Evolutionary conservation across 2,797 vertebrate genomes (phyloP).

Genomic region (Pyrrhura leucotis): DNA sequence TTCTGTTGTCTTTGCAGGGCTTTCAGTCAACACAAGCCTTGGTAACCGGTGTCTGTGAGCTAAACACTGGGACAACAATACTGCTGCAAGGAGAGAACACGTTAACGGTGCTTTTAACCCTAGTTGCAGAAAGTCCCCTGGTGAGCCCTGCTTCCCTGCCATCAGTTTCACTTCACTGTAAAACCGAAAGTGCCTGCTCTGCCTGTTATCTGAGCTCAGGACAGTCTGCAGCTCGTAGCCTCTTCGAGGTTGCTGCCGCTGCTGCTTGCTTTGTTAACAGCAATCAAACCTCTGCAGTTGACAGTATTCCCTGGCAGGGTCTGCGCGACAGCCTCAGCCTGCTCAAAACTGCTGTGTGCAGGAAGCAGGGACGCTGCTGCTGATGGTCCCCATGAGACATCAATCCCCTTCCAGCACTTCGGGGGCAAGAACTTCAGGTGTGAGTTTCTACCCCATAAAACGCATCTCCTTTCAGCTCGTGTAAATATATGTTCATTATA

Average conservation of each 20-base stretch:
- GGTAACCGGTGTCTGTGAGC: not conserved
- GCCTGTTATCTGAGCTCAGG: not conserved
- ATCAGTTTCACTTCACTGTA: not conserved
- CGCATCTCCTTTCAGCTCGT: not conserved
- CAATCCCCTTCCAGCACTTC: not conserved
- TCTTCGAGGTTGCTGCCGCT: not conserved
- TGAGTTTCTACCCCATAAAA: not conserved
- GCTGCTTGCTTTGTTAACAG: not conserved
- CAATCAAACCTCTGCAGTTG: rapidly evolving
- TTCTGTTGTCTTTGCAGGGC: not conserved
- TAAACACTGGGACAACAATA: not conserved
- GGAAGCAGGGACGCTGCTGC: not conserved
- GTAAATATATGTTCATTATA: not conserved
- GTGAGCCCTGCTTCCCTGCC: not conserved
- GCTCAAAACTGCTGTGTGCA: rapidly evolving
- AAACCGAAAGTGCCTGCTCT: not conserved
- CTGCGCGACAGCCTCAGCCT: not conserved
- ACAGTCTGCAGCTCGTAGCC: rapidly evolving
- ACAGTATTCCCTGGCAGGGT: not conserved
- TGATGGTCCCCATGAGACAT: rapidly evolving
- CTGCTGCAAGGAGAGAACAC: rapidly evolving
- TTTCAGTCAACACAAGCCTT: not conserved
- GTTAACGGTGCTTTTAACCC: not conserved
- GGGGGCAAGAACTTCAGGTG: not conserved
- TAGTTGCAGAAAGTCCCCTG: not conserved